Percentiles rank a stretch among this genome's conserved stretches.
phyloP scores from a whole-genome alignment of 2,797 vertebrate species.

The Sebastes melanostomus region DNA sequence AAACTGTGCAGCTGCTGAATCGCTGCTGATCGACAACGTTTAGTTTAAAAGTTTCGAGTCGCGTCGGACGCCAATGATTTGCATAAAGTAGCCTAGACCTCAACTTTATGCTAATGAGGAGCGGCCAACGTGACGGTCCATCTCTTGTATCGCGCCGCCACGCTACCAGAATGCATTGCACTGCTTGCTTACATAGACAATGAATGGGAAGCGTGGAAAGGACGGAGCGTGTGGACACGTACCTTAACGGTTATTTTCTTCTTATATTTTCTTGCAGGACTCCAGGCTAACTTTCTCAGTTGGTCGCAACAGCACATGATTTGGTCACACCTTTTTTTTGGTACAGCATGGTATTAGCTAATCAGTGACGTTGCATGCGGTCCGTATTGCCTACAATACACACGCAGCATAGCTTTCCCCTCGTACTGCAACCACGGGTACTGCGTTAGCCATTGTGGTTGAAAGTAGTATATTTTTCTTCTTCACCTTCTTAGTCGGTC shows the following conservation, averaged over 20 bases:
- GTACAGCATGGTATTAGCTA: neutral
- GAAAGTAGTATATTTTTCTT: neutral
- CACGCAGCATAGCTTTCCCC: neutral
- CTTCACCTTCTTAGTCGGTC: neutral
- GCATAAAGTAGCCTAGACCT: no score
- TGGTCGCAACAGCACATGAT: neutral
- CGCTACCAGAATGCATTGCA: no score
- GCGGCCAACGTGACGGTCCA: no score
- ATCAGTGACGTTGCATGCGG: neutral
- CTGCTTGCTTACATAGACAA: no score
- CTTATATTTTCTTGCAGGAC: neutral
- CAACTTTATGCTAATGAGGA: no score
- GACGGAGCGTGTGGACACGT: fast-evolving
- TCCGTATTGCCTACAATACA: neutral
- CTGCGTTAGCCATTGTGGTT: neutral
- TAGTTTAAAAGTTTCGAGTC: fast-evolving
- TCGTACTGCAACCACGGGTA: neutral
- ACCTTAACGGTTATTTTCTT: no score
- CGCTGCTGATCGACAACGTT: no score
- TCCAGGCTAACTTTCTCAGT: neutral
- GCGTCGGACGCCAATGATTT: no score
- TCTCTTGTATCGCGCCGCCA: no score
- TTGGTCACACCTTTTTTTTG: neutral
- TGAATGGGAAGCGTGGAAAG: no score
- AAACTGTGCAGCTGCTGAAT: no score